A percentile compares a stretch with the other conserved stretches of the same genome.
These are phyloP conservation scores for Orgyia antiqua DNA, from an alignment of 2,888 invertebrate genomes.

Conservation along the genomic window DNA sequence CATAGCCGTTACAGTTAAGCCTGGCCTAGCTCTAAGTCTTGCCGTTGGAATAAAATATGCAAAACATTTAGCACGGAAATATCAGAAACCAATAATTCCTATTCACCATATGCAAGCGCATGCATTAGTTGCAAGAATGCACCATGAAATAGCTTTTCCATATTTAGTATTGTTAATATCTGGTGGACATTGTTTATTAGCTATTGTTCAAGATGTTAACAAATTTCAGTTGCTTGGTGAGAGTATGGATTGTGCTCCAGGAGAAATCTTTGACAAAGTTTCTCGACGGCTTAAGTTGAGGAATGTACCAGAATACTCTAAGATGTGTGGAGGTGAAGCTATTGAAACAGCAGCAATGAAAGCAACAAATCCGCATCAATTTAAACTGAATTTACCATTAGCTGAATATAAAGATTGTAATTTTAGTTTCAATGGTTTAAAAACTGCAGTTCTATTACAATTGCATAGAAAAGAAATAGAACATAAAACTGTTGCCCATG, in stretches of 20 bases:
- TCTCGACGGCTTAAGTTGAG: slow-evolving; percentile 90
- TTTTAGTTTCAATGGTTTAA: slow-evolving; percentile 94
- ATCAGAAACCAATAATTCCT: slow-evolving; percentile 92
- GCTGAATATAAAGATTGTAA: slow-evolving; percentile 86
- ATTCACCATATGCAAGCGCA: slow-evolving; percentile 99
- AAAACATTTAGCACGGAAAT: slow-evolving; percentile 83
- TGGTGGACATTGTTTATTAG: slow-evolving; percentile 94
- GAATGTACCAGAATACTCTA: slow-evolving; percentile 85
- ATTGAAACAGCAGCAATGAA: slow-evolving; percentile 88
- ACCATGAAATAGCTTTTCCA: slow-evolving; percentile 86
- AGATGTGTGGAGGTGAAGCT: slow-evolving; percentile 90
- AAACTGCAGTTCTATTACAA: slow-evolving; percentile 77
- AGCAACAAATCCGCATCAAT: slow-evolving; percentile 82
- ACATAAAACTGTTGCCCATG: slow-evolving; percentile 80
- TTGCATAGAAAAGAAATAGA: slow-evolving; percentile 79
- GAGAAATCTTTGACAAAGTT: slow-evolving; percentile 96
- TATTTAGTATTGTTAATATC: slow-evolving; percentile 93
- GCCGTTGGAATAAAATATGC: slow-evolving; percentile 90
- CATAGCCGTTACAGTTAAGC: slow-evolving; percentile 93
- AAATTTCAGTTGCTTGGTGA: slow-evolving; percentile 90
- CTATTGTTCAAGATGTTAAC: slow-evolving; percentile 85
- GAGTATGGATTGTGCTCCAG: slow-evolving; percentile 91
- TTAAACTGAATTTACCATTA: slow-evolving; percentile 82
- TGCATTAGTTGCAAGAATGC: slow-evolving; percentile 92
- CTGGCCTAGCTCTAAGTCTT: slow-evolving; percentile 89